These are phyloP conservation scores for Tethea ocularis DNA, from an alignment of 2,888 invertebrate species.

Conservation along the genomic window DNA sequence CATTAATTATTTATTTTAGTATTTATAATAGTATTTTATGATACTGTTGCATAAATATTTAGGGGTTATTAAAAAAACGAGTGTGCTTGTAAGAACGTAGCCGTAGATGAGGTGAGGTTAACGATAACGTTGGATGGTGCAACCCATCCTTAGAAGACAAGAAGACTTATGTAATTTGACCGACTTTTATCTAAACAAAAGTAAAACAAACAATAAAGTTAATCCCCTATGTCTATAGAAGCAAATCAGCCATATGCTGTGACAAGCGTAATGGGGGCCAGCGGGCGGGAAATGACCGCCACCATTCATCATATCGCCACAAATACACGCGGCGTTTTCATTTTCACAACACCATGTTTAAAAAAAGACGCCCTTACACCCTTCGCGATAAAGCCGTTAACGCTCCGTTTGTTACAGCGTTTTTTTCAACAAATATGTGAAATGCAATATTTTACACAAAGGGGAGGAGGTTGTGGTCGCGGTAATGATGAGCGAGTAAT, in stretches of 20 bases:
- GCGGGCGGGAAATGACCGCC: slow-evolving; percentile 67
- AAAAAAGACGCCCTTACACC: slow-evolving; percentile 51
- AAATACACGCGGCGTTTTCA: slow-evolving; percentile 62
- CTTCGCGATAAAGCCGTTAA: slow-evolving; percentile 64
- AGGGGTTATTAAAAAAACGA: too few species aligned
- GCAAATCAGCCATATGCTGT: slow-evolving; percentile 74
- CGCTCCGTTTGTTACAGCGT: slow-evolving; percentile 37
- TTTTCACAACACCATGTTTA: slow-evolving; percentile 51
- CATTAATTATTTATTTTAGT: background rate
- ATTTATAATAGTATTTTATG: too few species aligned
- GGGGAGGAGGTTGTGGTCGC: slow-evolving; percentile 71
- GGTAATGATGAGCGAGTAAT: slow-evolving; percentile 79
- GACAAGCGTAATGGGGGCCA: slow-evolving; percentile 62
- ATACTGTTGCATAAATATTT: too few species aligned
- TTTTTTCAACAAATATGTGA: slow-evolving; percentile 62
- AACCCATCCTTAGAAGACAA: too few species aligned
- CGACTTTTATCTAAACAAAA: slow-evolving; percentile 8
- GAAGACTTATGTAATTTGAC: background rate
- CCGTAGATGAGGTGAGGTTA: too few species aligned
- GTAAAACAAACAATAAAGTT: slow-evolving; percentile 63
- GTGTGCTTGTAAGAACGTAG: too few species aligned
- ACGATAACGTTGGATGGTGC: too few species aligned
- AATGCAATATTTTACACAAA: slow-evolving; percentile 67
- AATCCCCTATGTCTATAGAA: slow-evolving; percentile 46
- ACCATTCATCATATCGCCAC: slow-evolving; percentile 72